These are phyloP conservation scores for Dryococelus australis DNA, from an alignment of 2,888 invertebrate genomes.

Conservation along the genomic window DNA sequence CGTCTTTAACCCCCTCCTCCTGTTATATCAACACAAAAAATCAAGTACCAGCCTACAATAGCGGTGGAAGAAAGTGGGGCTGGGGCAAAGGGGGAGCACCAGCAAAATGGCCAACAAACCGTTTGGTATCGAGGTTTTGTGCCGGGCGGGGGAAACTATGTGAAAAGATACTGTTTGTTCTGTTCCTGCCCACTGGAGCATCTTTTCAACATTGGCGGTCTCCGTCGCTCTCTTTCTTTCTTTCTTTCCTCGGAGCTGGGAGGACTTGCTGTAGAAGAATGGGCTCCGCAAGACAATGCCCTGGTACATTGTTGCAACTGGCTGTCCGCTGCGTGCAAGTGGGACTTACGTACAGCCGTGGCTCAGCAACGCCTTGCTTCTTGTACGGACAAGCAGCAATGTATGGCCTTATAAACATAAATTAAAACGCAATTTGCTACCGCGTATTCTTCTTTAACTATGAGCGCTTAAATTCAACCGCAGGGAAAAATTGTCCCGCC, in stretches of 20 bases:
- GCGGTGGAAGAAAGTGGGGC: background rate
- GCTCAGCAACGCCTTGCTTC: no score
- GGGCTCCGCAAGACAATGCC: background rate
- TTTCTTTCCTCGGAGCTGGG: background rate
- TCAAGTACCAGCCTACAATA: background rate
- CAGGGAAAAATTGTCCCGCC: no score
- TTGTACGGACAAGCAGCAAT: no score
- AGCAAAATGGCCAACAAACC: background rate
- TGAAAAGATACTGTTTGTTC: conserved; percentile 3
- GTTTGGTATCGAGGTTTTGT: background rate
- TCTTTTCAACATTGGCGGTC: conserved; percentile 3
- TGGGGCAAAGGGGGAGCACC: background rate
- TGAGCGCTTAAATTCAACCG: no score
- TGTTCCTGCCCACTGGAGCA: conserved; percentile 16
- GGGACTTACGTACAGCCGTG: background rate
- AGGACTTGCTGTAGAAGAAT: background rate
- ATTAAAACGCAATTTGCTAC: no score
- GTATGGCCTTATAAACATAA: no score
- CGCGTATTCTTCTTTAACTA: no score
- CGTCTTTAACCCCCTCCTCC: background rate
- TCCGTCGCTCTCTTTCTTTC: background rate
- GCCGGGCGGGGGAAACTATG: background rate
- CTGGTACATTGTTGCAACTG: background rate
- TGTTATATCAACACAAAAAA: conserved; percentile 16
- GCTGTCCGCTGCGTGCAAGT: background rate